Conservation (phyloP, 2,888 invertebrate species). For the Drosophila kambysellisi region DNA sequence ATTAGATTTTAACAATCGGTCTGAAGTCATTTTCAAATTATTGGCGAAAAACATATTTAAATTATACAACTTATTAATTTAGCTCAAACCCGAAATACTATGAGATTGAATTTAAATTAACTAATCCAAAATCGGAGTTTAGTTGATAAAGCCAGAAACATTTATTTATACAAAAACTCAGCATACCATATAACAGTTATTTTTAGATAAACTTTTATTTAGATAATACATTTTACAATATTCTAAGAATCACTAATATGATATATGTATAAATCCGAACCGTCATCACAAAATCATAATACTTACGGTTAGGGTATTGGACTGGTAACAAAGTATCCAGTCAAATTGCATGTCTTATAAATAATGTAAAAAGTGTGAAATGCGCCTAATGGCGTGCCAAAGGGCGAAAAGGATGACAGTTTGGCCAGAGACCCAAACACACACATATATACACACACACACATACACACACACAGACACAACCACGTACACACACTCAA, state of each 20-base stretch:
- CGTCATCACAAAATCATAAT: not conserved
- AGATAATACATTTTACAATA: not conserved
- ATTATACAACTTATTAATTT: not conserved
- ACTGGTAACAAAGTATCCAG: conserved; percentile 23
- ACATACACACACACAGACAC: not conserved
- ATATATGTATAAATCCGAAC: too few relatives aligned
- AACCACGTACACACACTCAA: not conserved
- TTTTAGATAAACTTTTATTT: not conserved
- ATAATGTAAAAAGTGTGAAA: conserved; percentile 81
- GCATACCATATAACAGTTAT: not conserved
- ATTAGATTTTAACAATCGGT: not conserved
- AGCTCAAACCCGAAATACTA: not conserved
- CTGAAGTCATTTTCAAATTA: not conserved
- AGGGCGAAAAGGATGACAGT: conserved; percentile 60
- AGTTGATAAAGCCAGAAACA: not conserved
- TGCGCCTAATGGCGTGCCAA: conserved; percentile 80
- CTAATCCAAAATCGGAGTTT: not conserved
- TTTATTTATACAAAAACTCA: not conserved
- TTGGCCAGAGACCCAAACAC: conserved; percentile 4
- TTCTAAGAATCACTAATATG: not conserved
- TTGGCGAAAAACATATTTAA: not conserved
- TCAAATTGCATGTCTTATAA: conserved; percentile 71
- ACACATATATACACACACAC: conserved; percentile 3
- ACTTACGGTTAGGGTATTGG: conserved; percentile 10
- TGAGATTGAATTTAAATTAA: not conserved